Evolutionary conservation across 2,888 invertebrate species (phyloP), one percentile per base, ranked within the genome.

Genomic region (Amitus sp.): DNA sequence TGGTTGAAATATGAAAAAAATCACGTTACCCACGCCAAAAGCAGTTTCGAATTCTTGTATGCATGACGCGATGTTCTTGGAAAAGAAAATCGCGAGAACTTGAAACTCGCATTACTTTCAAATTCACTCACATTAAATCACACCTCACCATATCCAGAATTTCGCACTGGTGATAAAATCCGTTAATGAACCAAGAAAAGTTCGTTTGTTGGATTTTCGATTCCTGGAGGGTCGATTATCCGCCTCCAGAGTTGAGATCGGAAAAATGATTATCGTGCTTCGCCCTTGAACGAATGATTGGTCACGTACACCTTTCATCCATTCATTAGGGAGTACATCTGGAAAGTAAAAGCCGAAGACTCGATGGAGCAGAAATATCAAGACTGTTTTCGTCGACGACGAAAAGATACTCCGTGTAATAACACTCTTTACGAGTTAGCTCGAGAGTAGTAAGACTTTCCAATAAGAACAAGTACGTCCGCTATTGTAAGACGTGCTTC

Each of bases 401-500:
- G 20, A n/a, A 15, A 42, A 20, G 20, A 23, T 12, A 42, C 19
- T 42, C 7, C 19, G 42, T 20, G 20, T 15, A 27, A 12, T 23
- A 23, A 23, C 7, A 40, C 17, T 18, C 34, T 39, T 56, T 50
- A 28, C 39, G 27, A 51, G 50, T 43, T 51, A 40, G 15, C 15
- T 17, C 7, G 39, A 15, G 15, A 39, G 39, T 15, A 39, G 15
- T 7, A 10, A 28, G 53, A 47, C 47, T 30, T 53, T 47, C 47
- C 40, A 53, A 53, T 53, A 53, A 47, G 53, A 47, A 30, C 34
- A 51, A 42, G 51, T 50, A 23, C 19, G 30, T 42, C 33, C 34
- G 13, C 33, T 43, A 15, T 43, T 33, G 43, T 43, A 43, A 51
- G 30, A 51, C 51, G 56, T 53, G 50, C 56, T 59, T 63, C 52